Evolutionary conservation across 2,113 vertebrate species (phyloP).

Genomic region (Sula dactylatra): DNA sequence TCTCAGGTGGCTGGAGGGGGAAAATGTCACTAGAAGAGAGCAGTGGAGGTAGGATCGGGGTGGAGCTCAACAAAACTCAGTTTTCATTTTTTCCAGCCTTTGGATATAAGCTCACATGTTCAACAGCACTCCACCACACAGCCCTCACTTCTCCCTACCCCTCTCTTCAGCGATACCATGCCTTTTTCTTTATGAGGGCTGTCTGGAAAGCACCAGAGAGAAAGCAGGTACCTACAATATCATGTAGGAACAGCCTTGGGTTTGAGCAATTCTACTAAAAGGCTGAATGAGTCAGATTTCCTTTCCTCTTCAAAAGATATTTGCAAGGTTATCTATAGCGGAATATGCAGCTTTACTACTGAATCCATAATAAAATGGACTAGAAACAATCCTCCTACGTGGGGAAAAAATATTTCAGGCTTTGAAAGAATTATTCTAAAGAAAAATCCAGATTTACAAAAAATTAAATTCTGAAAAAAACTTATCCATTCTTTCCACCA

Average conservation of each 20-base stretch:
- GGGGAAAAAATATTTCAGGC: background rate
- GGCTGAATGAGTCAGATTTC: background rate
- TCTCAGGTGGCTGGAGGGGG: background rate
- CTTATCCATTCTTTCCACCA: background rate
- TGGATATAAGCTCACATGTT: accelerated
- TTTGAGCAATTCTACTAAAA: background rate
- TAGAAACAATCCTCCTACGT: background rate
- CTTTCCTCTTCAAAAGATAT: background rate
- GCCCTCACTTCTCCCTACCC: background rate
- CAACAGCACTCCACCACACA: background rate
- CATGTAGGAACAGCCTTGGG: background rate
- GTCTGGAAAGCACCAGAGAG: background rate
- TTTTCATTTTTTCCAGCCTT: background rate
- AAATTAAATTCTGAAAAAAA: background rate
- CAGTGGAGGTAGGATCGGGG: background rate
- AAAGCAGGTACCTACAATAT: background rate
- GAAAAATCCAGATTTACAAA: background rate
- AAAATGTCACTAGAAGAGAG: background rate
- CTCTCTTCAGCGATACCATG: background rate
- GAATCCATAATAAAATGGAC: background rate
- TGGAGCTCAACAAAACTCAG: background rate
- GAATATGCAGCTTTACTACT: background rate
- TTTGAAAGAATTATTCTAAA: background rate
- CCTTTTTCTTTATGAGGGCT: background rate
- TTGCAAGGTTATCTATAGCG: background rate